phyloP scores from a whole-genome alignment of 2,113 vertebrate genomes.

The Furnarius figulus region DNA sequence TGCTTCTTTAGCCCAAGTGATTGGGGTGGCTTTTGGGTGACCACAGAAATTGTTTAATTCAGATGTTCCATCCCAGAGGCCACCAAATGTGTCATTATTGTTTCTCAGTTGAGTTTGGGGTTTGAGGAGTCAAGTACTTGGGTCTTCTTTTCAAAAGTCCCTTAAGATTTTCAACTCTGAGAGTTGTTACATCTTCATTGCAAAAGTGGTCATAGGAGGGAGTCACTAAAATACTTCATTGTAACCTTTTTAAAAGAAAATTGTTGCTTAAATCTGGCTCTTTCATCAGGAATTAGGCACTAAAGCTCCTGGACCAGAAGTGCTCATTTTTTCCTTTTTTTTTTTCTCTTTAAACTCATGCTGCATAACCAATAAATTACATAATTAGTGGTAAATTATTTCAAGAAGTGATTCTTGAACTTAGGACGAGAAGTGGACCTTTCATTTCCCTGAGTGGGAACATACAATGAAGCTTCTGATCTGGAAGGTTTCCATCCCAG shows the following conservation, averaged over 20 bases:
- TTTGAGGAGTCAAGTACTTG: background rate
- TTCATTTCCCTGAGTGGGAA: background rate
- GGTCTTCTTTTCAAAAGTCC: background rate
- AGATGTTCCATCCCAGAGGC: background rate
- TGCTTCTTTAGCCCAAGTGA: background rate
- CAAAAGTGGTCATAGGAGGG: background rate
- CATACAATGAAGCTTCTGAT: background rate
- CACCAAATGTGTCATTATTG: background rate
- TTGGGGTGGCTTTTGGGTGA: background rate
- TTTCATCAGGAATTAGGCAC: background rate
- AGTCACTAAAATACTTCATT: background rate
- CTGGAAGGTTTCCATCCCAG: background rate
- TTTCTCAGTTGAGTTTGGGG: background rate
- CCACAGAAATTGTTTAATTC: background rate
- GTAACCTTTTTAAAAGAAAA: background rate
- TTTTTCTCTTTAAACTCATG: background rate
- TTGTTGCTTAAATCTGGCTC: background rate
- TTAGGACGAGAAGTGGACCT: background rate
- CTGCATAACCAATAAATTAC: background rate
- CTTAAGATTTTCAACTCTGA: background rate
- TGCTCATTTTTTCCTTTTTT: background rate
- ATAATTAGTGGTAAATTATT: background rate
- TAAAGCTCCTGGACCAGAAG: background rate
- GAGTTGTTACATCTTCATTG: fast-evolving
- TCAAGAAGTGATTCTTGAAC: background rate